Evolutionary conservation across 2,888 invertebrate species (phyloP).

Genomic region (Proisotoma minuta): DNA sequence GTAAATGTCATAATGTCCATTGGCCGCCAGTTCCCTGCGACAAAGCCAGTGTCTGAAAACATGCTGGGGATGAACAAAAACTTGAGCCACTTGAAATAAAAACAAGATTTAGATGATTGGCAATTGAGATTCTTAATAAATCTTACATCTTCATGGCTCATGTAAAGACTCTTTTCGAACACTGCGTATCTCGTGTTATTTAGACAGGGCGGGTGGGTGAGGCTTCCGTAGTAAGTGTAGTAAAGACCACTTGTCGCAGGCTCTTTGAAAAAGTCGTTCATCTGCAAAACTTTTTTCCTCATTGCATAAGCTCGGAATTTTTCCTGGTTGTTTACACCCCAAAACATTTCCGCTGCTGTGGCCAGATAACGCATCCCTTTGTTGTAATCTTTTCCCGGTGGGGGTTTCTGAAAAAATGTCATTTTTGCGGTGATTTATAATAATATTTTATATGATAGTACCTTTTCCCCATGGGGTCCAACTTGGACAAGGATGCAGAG

Average conservation of each 20-base stretch:
- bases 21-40: constrained; percentile 10
- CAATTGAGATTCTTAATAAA: not conserved
- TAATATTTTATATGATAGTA: not conserved
- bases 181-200: constrained; percentile 20
- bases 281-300: not conserved
- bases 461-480: not conserved
- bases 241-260: not conserved
- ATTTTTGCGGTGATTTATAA: not conserved
- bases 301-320: not conserved
- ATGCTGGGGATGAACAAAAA: constrained; percentile 8
- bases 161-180: constrained; percentile 19
- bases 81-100: constrained; percentile 8
- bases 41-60: constrained; percentile 7
- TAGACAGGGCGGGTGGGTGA: constrained; percentile 25
- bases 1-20: not conserved
- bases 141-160: not conserved
- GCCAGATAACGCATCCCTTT: constrained; percentile 2
- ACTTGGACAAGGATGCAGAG: constrained; percentile 19
- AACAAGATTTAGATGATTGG: not conserved
- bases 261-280: constrained; percentile 18
- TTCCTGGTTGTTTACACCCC: not conserved
- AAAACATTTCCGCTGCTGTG: constrained; percentile 15
- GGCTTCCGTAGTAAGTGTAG: constrained; percentile 20
- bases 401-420: not conserved
- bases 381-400: not conserved